phyloP scores from a whole-genome alignment of 35 echinoderm and acorn worm species.

The Lytechinus variegatus region DNA sequence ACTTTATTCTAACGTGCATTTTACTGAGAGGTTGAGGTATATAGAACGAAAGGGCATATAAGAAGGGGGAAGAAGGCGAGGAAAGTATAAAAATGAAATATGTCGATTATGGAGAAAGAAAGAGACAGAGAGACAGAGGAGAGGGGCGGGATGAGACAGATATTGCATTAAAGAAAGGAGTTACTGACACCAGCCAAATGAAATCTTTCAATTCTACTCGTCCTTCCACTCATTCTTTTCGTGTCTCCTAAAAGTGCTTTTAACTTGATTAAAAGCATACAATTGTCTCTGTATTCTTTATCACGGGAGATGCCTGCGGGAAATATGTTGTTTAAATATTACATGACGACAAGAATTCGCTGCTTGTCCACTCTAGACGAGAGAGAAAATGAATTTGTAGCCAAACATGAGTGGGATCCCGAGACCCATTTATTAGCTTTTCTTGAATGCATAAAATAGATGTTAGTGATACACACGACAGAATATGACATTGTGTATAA shows the following conservation, averaged over 20 bases:
- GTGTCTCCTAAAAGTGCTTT: constrained; percentile 11
- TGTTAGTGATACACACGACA: neutral
- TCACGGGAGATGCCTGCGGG: neutral
- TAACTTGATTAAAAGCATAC: constrained; percentile 14
- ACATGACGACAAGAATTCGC: neutral
- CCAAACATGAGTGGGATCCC: neutral
- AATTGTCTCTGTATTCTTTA: neutral
- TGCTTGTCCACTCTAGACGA: neutral
- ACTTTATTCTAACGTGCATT: too few relatives aligned
- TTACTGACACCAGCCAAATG: neutral
- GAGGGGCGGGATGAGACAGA: neutral
- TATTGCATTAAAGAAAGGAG: neutral
- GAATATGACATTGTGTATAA: too few relatives aligned
- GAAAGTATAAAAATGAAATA: too few relatives aligned
- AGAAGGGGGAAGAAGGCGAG: neutral
- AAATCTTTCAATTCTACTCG: neutral
- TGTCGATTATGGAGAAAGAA: neutral
- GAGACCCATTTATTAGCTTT: neutral
- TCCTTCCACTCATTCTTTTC: neutral
- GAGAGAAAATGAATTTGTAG: neutral
- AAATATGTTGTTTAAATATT: neutral
- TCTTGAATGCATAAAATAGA: neutral
- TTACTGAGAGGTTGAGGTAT: neutral
- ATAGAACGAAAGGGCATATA: neutral
- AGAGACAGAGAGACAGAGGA: neutral